Conservation (phyloP, 2,888 invertebrate species). For the Cotesia congregata region DNA sequence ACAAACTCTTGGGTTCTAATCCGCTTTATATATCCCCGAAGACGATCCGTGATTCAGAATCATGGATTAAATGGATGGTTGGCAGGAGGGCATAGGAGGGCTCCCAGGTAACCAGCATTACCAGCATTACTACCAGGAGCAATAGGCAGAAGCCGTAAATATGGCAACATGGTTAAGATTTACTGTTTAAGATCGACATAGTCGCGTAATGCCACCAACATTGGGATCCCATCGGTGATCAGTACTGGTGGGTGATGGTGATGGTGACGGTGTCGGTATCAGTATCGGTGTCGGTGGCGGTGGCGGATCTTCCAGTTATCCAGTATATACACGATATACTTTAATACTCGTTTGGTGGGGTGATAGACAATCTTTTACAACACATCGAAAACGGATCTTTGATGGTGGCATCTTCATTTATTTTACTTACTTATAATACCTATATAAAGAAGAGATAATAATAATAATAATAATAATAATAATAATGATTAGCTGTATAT, state of each 20-base stretch:
- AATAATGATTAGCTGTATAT: background rate
- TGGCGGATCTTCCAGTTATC: slow-evolving; percentile 23
- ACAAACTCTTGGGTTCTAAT: slow-evolving; percentile 51
- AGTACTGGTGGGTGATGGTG: slow-evolving; percentile 5
- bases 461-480: background rate
- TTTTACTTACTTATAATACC: background rate
- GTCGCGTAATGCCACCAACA: slow-evolving; percentile 39
- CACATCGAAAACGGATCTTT: slow-evolving; percentile 45
- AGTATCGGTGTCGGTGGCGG: background rate
- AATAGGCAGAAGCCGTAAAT: background rate
- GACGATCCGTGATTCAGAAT: slow-evolving; percentile 67
- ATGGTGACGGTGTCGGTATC: background rate
- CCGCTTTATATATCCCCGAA: slow-evolving; percentile 67
- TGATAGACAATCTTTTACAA: slow-evolving; percentile 21
- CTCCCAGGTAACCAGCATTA: slow-evolving; percentile 40
- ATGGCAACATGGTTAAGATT: slow-evolving; percentile 56
- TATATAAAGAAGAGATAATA: slow-evolving; percentile 11
- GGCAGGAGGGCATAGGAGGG: background rate
- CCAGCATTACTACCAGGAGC: slow-evolving; percentile 42
- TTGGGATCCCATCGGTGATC: slow-evolving; percentile 34
- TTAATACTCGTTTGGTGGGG: background rate
- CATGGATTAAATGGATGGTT: slow-evolving; percentile 58
- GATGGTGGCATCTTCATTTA: slow-evolving; percentile 49
- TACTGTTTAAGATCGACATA: slow-evolving; percentile 61
- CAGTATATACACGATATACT: background rate